Base-by-base conservation (phyloP, 2,113 vertebrate species). In the Pycnonotus jocosus region DNA sequence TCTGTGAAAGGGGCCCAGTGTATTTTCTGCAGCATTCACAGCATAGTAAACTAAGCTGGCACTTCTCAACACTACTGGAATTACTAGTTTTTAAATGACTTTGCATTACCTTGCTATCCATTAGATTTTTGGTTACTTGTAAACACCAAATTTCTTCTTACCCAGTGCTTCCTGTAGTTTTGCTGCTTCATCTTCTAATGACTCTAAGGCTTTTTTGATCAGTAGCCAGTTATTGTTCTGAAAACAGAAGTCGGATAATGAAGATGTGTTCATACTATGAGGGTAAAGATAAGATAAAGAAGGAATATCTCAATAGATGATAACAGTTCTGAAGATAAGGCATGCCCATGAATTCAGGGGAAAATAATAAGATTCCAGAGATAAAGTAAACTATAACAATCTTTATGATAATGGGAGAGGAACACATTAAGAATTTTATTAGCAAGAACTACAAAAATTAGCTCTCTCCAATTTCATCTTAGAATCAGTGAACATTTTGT, bases 401-500 rank as follows among this genome's bases (percentile, higher is more conserved):
- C 90, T 95, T 96, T 93, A 96, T 92, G 92, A 74, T 96, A 96
- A 96, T 97, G 77, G 88, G 48, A 95, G 65, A 96, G 64, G 72
- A 96, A 38, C 90, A 72, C 94, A 96, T 97, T 95, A 97, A 93
- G 92, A 88, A 94, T 96, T 97, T 97, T 96, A 97, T 96, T 97
- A 94, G 93, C 86, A 97, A 90, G 94, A 96, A 84, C 88, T 86
- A 93, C 88, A 96, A 96, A 96, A 97, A 96, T 97, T 96, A 96
- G 90, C 65, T 96, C 89, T 95, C 90, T 92, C 48, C 83, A 92
- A 93, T 96, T 96, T 96, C 94, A 76, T 96, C 91, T 90, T 79
- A 72, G 82, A 94, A 86, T 72, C 90, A 83, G 90, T 79, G 88
- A 96, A 93, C 77, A 94, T 95, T 96, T 94, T 94, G 92, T 94